Evolutionary conservation across 1,140 invertebrate species (phyloP), one percentile per base, ranked within the genome.

Genomic region (Archivesica marissinica): DNA sequence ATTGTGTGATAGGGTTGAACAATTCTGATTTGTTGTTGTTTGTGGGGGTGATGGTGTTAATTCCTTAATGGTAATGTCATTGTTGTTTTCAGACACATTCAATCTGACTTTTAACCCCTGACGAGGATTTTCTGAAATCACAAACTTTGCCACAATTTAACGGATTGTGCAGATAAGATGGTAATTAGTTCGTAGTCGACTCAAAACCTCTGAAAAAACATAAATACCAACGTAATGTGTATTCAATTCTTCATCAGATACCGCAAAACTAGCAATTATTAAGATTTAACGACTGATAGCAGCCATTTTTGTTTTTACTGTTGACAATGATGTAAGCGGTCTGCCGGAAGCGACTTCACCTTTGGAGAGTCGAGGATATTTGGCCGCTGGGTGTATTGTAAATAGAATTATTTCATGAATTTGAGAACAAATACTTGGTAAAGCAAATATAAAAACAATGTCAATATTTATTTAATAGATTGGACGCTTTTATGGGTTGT

Each of bases 401-500:
- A 79, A 79, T 64, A 79, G 59, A 41, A 79, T 79, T 79, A 79
- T 64, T 79, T 66, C 56, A 79, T 61, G 56, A 64, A 64, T 79
- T 66, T 64, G 56, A 79, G 77, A 79, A 79, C 41, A 79, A 79
- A 79, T 79, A 79, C 59, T 30, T 33, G 33, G 17, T 25, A 25
- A 59, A 68, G 59, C 56, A 66, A 66, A 79, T 52, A 76, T 59
- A 59, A 76, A 76, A 33, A 76, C 50, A 76, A 59, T 33, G 77
- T 79, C 38, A 79, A 79, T 79, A 79, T 79, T 79, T 66, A 47
- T 79, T 66, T 68, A 66, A 79, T 79, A 79, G 77, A 79, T 79
- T 79, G 56, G 38, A 59, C 39, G 39, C 44, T 66, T 64, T 79
- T 79, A 66, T 50, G 30, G 50, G 56, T 35, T 76, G 68, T 17